These are phyloP conservation scores for Sipha maydis DNA, from an alignment of 2,888 invertebrate species.

Conservation along the genomic window DNA sequence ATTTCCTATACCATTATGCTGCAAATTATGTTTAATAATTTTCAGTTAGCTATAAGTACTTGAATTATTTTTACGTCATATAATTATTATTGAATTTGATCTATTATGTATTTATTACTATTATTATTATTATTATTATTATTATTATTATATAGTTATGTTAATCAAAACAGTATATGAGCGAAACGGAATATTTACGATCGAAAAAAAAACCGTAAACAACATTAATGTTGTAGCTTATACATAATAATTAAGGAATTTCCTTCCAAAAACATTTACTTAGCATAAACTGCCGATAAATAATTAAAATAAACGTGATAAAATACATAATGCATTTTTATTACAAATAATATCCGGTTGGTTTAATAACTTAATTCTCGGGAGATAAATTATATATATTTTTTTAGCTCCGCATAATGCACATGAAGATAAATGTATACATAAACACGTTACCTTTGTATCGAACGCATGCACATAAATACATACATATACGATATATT, in stretches of 20 bases:
- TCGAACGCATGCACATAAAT: neutral
- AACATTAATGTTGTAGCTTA: neutral
- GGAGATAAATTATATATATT: neutral
- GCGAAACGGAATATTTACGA: neutral
- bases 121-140: too few relatives aligned
- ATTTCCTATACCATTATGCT: too few relatives aligned
- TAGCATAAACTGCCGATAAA: neutral
- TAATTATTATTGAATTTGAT: too few relatives aligned
- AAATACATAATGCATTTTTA: neutral
- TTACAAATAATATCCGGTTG: neutral
- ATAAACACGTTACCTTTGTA: neutral
- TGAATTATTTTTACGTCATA: too few relatives aligned
- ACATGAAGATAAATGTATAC: neutral
- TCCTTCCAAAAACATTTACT: neutral
- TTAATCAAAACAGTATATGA: neutral
- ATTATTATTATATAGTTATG: too few relatives aligned
- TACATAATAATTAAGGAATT: neutral
- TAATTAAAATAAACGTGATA: neutral
- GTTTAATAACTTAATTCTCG: neutral
- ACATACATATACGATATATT: neutral
- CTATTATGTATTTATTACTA: too few relatives aligned
- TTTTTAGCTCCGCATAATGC: neutral
- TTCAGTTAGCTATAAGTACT: too few relatives aligned
- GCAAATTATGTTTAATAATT: too few relatives aligned
- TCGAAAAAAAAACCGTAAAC: neutral